Conservation (phyloP, 2,888 invertebrate species). For the Coecobrya sp. region DNA sequence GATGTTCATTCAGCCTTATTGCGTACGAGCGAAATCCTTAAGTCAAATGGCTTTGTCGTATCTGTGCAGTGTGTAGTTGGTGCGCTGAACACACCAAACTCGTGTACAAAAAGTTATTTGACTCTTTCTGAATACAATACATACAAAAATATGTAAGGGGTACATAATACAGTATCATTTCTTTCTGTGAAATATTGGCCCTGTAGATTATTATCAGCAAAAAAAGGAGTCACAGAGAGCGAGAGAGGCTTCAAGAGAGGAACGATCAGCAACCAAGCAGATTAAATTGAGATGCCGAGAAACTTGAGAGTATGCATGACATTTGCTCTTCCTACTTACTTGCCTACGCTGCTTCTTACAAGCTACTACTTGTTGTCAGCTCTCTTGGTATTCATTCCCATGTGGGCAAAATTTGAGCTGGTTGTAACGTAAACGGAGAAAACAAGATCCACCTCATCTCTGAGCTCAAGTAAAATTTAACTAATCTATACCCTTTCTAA, state of each 20-base stretch:
- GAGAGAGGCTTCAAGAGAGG: conserved; percentile 65
- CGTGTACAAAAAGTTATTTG: conserved; percentile 64
- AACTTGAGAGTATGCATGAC: conserved; percentile 77
- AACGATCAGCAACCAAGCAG: conserved; percentile 65
- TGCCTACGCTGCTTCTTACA: conserved; percentile 64
- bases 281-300: conserved; percentile 81
- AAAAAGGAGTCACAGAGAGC: conserved; percentile 57
- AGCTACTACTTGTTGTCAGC: conserved; percentile 56
- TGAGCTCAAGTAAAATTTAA: neutral
- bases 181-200: conserved; percentile 78
- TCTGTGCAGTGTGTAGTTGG: neutral
- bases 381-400: conserved; percentile 15
- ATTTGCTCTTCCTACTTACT: conserved; percentile 72
- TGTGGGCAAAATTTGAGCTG: conserved; percentile 56
- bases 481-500: conserved; percentile 1
- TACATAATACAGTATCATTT: conserved; percentile 54
- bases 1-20: neutral
- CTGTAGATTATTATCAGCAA: conserved; percentile 62
- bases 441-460: conserved; percentile 21
- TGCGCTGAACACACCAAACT: conserved; percentile 52
- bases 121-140: conserved; percentile 55
- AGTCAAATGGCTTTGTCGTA: neutral
- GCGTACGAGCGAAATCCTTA: neutral
- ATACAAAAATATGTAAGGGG: neutral
- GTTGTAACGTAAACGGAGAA: conserved; percentile 54